These are phyloP conservation scores for Cairina moschata DNA, from an alignment of 2,113 vertebrate genomes.

Conservation along the genomic window DNA sequence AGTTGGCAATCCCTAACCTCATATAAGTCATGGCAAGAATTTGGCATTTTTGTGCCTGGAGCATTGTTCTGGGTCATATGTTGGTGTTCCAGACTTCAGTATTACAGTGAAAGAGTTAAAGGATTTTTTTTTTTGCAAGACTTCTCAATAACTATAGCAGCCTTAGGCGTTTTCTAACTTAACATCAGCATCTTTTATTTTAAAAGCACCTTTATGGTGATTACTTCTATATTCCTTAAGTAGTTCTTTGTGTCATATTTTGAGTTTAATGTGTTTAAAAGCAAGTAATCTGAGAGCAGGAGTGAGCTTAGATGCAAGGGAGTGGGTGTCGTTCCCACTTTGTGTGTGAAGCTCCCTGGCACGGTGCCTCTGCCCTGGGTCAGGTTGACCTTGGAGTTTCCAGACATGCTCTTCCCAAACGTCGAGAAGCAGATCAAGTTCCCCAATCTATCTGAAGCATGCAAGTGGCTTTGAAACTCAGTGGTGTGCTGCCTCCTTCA, in stretches of 20 bases:
- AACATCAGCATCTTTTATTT: neutral
- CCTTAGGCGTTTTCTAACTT: neutral
- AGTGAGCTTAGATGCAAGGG: no score
- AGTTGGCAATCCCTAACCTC: neutral
- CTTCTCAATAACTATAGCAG: neutral
- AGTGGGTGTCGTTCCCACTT: accelerated
- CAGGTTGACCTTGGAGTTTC: accelerated
- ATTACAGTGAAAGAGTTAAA: neutral
- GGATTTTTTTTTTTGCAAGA: neutral
- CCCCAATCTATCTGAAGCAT: neutral
- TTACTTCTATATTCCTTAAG: neutral
- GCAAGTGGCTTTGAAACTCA: neutral
- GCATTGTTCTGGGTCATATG: neutral
- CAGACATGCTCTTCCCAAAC: neutral
- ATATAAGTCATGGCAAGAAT: neutral
- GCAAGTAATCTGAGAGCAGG: neutral
- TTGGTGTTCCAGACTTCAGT: neutral
- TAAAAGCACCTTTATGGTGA: neutral
- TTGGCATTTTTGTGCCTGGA: neutral
- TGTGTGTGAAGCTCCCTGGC: neutral
- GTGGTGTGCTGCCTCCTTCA: neutral
- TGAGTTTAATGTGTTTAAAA: neutral
- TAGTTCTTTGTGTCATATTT: neutral
- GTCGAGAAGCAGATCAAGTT: neutral
- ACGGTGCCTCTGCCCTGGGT: no score